These are phyloP conservation scores for Sinopyrophorus schimmeli DNA, from an alignment of 2,888 invertebrate species.

Conservation along the genomic window DNA sequence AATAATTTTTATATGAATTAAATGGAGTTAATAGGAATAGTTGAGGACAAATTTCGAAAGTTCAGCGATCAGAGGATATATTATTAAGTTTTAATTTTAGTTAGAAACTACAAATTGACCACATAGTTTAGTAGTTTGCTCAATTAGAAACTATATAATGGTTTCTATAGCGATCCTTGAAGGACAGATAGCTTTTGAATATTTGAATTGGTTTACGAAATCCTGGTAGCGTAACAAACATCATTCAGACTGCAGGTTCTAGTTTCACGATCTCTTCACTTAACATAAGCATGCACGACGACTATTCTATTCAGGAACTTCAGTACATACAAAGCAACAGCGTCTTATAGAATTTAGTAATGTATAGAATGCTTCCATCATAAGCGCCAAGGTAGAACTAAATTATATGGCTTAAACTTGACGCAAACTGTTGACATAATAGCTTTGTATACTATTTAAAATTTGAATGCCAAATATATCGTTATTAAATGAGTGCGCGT, in stretches of 20 bases:
- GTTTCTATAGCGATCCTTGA: constrained; percentile 16
- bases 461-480: constrained; percentile 3
- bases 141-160: constrained; percentile 23
- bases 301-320: constrained; percentile 27
- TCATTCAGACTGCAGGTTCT: constrained; percentile 24
- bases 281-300: constrained; percentile 30
- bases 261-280: constrained; percentile 31
- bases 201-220: constrained; percentile 26
- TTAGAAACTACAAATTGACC: no score
- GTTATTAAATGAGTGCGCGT: not conserved
- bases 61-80: no score
- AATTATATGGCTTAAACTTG: constrained; percentile 29
- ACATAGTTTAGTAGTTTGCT: constrained; percentile 19
- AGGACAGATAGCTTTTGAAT: constrained; percentile 9
- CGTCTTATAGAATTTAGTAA: constrained; percentile 28
- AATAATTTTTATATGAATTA: no score
- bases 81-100: no score
- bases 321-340: constrained; percentile 29
- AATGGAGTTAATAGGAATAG: no score
- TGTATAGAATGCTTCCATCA: constrained; percentile 24
- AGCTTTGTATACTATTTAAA: constrained; percentile 17
- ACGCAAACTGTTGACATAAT: constrained; percentile 24
- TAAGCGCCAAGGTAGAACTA: constrained; percentile 25
- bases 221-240: constrained; percentile 24
- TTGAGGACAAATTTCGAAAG: no score